These are phyloP conservation scores for Centropus unirufus DNA, from an alignment of 2,113 vertebrate genomes.

Conservation along the genomic window DNA sequence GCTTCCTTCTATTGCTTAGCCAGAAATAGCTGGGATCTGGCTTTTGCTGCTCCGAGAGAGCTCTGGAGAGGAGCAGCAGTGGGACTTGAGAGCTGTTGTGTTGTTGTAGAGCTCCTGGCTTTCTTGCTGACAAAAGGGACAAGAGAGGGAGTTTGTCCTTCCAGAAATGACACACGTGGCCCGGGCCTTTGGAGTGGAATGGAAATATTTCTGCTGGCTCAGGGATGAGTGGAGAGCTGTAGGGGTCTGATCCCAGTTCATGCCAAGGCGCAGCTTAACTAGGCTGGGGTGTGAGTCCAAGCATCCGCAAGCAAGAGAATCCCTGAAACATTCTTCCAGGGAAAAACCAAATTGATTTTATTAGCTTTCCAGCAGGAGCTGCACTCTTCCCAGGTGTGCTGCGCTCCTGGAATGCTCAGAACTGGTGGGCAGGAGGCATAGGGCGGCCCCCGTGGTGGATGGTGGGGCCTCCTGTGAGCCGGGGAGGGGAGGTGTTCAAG, in stretches of 20 bases:
- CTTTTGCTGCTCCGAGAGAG: background rate
- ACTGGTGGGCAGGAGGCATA: background rate
- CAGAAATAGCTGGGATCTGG: background rate
- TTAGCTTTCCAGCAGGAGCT: background rate
- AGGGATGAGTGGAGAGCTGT: background rate
- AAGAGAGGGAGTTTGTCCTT: background rate
- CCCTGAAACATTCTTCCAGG: background rate
- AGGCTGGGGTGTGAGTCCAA: background rate
- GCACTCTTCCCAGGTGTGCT: background rate
- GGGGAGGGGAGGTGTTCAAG: too few species aligned
- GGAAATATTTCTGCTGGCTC: background rate
- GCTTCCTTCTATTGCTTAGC: background rate
- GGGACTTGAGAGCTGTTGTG: fast-evolving
- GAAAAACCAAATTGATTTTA: background rate
- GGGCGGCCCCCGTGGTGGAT: fast-evolving
- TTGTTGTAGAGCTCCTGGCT: background rate
- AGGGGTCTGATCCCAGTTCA: background rate
- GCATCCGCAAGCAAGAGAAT: background rate
- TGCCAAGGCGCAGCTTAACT: background rate
- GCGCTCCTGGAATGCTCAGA: background rate
- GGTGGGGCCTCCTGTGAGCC: background rate
- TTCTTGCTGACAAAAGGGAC: background rate
- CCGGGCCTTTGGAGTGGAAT: background rate
- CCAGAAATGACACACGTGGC: background rate
- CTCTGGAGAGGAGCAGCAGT: background rate